A percentile compares a stretch with the other conserved stretches of the same genome.
These are phyloP conservation scores for Calidris pygmaea DNA, from an alignment of 2,113 vertebrate genomes.

Conservation along the genomic window DNA sequence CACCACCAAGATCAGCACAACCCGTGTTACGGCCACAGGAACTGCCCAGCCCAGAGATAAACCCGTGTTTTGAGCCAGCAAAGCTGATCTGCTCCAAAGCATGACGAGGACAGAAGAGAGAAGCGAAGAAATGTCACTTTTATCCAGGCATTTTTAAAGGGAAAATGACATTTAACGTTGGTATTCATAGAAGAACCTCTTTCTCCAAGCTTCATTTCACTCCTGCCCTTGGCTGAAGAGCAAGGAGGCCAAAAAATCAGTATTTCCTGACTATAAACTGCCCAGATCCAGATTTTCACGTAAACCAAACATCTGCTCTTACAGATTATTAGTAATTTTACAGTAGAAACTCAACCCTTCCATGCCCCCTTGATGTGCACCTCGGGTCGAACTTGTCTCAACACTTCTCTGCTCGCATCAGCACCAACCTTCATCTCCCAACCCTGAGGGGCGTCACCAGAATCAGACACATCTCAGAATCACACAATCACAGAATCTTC, in stretches of 20 bases:
- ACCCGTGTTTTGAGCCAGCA: neutral
- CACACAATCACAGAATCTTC: too few relatives aligned
- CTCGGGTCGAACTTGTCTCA: neutral
- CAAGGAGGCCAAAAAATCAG: neutral
- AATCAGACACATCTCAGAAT: neutral
- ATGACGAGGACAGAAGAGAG: neutral
- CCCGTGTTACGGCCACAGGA: rapidly evolving
- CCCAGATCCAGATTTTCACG: neutral
- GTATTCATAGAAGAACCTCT: neutral
- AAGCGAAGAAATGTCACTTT: neutral
- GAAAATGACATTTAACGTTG: neutral
- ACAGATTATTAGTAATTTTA: neutral
- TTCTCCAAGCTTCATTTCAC: neutral
- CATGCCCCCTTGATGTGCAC: neutral
- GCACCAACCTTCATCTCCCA: neutral
- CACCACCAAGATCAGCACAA: neutral
- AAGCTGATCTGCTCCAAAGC: neutral
- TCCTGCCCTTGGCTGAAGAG: neutral
- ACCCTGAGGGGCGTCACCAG: neutral
- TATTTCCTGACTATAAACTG: neutral
- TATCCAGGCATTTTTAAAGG: neutral
- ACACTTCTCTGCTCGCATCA: neutral
- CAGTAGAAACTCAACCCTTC: neutral
- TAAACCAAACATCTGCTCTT: neutral
- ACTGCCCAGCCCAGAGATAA: neutral